Conservation (phyloP, 2,113 vertebrate genomes). For the Pao palembangensis region DNA sequence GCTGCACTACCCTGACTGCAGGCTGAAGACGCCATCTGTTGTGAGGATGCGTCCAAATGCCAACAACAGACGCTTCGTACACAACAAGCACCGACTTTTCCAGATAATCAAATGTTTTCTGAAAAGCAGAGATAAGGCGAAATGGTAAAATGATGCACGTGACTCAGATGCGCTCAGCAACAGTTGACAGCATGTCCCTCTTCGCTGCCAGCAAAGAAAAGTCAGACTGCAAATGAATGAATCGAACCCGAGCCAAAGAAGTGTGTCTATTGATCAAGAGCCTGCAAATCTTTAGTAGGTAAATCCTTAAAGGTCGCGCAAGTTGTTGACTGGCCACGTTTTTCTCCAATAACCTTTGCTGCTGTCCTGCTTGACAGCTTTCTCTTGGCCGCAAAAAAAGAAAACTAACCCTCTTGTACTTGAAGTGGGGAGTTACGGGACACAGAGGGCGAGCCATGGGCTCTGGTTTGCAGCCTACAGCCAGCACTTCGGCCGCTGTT, state of each 20-base stretch:
- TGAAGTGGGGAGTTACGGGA: too few species aligned
- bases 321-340: neutral
- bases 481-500: too few species aligned
- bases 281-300: conserved; percentile 40
- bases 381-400: neutral
- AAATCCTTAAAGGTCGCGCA: conserved; percentile 38
- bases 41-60: conserved; percentile 1
- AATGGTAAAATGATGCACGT: conserved; percentile 6
- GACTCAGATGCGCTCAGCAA: conserved; percentile 1
- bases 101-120: neutral
- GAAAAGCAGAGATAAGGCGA: neutral
- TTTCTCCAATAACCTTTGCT: conserved; percentile 4
- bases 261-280: conserved; percentile 25
- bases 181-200: conserved; percentile 10
- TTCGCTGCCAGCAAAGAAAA: neutral
- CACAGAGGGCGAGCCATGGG: too few species aligned
- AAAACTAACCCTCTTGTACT: too few species aligned
- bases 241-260: conserved; percentile 12
- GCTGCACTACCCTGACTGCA: conserved; percentile 1
- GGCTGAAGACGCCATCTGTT: conserved; percentile 23
- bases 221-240: neutral
- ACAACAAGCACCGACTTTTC: conserved; percentile 1
- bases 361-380: conserved; percentile 15
- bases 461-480: too few species aligned
- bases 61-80: neutral